Conservation (phyloP, 2,797 vertebrate species). For the Fundulus diaphanus region DNA sequence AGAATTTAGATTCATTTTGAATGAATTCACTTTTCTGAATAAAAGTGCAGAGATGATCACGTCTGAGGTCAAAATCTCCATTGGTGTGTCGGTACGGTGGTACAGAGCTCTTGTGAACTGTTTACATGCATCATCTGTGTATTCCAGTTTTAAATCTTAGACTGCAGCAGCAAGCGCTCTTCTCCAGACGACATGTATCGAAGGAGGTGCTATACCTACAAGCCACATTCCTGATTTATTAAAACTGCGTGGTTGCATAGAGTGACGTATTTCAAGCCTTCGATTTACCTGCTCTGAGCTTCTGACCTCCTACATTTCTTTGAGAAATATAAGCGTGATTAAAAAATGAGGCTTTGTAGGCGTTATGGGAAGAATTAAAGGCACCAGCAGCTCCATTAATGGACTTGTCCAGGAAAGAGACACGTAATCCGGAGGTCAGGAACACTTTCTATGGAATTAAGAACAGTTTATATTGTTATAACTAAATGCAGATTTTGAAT, state of each 20-base stretch:
- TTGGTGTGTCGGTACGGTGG: neutral
- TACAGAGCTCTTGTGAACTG: neutral
- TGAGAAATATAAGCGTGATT: neutral
- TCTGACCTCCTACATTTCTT: neutral
- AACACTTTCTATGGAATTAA: neutral
- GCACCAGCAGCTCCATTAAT: neutral
- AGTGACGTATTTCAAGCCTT: neutral
- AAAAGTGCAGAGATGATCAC: neutral
- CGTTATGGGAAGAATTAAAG: neutral
- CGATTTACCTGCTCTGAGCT: neutral
- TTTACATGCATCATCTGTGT: neutral
- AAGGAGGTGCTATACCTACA: neutral
- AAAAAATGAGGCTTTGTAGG: neutral
- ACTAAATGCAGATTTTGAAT: neutral
- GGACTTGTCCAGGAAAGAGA: neutral
- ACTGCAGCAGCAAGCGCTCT: neutral
- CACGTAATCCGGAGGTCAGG: neutral
- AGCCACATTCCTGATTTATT: neutral
- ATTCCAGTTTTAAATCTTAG: neutral
- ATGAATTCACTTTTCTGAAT: neutral
- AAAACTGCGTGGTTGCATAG: neutral
- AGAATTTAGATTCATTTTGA: neutral
- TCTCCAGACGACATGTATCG: neutral
- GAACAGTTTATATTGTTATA: neutral
- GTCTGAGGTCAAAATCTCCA: neutral